Evolutionary conservation across 2,113 vertebrate species (phyloP).

Genomic region (Dicentrarchus labrax): DNA sequence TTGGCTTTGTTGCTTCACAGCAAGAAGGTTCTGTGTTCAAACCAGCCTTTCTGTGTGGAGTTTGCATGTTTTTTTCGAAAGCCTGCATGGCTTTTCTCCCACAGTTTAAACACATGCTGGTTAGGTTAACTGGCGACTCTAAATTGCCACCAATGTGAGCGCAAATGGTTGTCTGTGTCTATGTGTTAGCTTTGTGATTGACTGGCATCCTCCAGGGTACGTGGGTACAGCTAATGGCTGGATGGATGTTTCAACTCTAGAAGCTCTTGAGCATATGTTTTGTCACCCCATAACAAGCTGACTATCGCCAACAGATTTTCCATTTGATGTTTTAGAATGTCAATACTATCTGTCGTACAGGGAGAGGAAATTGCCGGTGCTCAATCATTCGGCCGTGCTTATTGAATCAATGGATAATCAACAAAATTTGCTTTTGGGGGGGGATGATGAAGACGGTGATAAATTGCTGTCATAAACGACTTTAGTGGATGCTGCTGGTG

Average conservation of each 20-base stretch:
- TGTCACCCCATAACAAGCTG: slow-evolving; percentile 12
- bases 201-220: neutral
- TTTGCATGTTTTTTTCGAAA: neutral
- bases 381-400: slow-evolving; percentile 50
- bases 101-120: neutral
- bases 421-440: slow-evolving; percentile 61
- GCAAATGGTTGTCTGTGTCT: neutral
- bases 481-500: slow-evolving; percentile 57
- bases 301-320: slow-evolving; percentile 7
- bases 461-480: slow-evolving; percentile 72
- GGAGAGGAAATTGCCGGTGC: slow-evolving; percentile 47
- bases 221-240: neutral
- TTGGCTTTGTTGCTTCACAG: no score
- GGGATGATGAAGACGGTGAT: slow-evolving; percentile 56
- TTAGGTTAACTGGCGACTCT: neutral
- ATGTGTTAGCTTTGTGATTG: neutral
- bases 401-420: slow-evolving; percentile 75
- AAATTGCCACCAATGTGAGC: neutral
- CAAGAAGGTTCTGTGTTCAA: no score
- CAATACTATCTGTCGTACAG: slow-evolving; percentile 31
- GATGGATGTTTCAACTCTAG: neutral
- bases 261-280: neutral
- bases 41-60: neutral
- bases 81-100: neutral
- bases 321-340: slow-evolving; percentile 1